Evolutionary conservation across 2,113 vertebrate species (phyloP).

Genomic region (Limanda limanda): DNA sequence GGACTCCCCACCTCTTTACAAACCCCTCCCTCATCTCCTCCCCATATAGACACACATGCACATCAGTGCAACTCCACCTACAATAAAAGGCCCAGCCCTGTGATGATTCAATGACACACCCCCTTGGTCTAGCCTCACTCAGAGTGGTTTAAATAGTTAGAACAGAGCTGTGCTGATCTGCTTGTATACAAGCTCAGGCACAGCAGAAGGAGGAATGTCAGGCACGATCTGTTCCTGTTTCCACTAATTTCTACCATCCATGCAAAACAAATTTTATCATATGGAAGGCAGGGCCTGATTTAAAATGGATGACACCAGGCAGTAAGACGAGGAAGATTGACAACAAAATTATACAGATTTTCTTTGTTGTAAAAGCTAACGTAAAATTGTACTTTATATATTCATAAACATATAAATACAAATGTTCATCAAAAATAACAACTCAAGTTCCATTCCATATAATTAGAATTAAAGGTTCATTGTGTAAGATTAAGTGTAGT

Average conservation of each 20-base stretch:
- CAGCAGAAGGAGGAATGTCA: slow-evolving; percentile 74
- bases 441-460: too few species aligned
- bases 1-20: slow-evolving; percentile 53
- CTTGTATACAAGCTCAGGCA: slow-evolving; percentile 76
- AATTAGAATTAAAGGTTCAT: too few species aligned
- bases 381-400: too few species aligned
- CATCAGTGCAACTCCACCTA: slow-evolving; percentile 41
- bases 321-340: not conserved
- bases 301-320: not conserved
- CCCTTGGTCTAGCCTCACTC: slow-evolving; percentile 26
- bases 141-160: slow-evolving; percentile 66
- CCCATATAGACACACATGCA: slow-evolving; percentile 27
- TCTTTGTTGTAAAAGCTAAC: not conserved
- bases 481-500: too few species aligned
- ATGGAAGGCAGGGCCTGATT: not conserved
- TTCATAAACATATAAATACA: too few species aligned
- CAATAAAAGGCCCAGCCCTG: slow-evolving; percentile 40
- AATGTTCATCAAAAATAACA: too few species aligned
- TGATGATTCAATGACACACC: slow-evolving; percentile 46
- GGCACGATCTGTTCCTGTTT: slow-evolving; percentile 48
- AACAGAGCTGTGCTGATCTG: slow-evolving; percentile 44
- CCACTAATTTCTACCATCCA: slow-evolving; percentile 30
- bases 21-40: slow-evolving; percentile 66
- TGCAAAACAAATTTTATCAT: not conserved
- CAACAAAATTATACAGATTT: not conserved